Evolutionary conservation across 2,888 invertebrate species (phyloP).

Genomic region (Aleiodes alternator): DNA sequence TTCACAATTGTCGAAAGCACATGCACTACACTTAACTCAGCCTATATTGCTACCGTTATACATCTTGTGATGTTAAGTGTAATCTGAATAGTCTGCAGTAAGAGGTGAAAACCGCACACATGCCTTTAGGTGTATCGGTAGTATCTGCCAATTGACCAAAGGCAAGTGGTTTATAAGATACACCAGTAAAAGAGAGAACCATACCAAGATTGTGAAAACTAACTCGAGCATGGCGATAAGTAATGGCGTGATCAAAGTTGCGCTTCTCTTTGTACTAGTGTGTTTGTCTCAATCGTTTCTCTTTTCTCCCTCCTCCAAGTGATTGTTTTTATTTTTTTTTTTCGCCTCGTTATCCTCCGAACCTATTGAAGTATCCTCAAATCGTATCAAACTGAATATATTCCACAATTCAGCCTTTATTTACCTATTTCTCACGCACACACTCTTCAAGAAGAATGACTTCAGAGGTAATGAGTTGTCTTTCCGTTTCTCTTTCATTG

Average conservation of each 20-base stretch:
- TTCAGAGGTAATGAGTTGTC: constrained; percentile 6
- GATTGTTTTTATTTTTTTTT: constrained; percentile 2
- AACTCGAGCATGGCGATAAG: constrained; percentile 54
- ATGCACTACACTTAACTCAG: no score
- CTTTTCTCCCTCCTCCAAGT: background rate
- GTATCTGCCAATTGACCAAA: constrained; percentile 8
- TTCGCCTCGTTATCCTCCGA: constrained; percentile 25
- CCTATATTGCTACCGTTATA: background rate
- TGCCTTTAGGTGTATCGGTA: background rate
- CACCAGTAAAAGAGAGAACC: constrained; percentile 12
- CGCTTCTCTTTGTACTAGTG: constrained; percentile 25
- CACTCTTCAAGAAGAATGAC: background rate
- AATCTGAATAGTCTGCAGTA: constrained; percentile 34
- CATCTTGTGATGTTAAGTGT: background rate
- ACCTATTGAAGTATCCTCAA: constrained; percentile 24
- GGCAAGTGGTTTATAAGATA: background rate
- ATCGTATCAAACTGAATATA: background rate
- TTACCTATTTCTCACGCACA: constrained; percentile 12
- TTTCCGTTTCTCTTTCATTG: background rate
- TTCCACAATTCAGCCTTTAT: background rate
- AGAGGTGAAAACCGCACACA: constrained; percentile 36
- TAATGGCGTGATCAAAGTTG: constrained; percentile 33
- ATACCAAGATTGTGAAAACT: constrained; percentile 49
- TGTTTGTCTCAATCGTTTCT: constrained; percentile 15
- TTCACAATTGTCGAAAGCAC: no score